Percentiles rank a stretch among this genome's conserved stretches.
Conservation (phyloP, 92 coral and sea anemone genomes). For the Zoanthus gigantus region DNA sequence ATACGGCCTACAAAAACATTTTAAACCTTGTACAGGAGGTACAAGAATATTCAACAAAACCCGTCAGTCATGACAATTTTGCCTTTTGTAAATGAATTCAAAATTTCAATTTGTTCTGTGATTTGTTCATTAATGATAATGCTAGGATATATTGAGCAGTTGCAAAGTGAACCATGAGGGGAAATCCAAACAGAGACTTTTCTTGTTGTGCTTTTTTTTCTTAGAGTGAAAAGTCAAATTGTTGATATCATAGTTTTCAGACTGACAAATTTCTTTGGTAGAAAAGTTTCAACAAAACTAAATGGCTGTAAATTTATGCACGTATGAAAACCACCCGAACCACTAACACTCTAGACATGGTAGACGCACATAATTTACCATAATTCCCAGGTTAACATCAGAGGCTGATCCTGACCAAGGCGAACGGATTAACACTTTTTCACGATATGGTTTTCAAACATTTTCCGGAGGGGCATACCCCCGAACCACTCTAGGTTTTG, state of each 20-base stretch:
- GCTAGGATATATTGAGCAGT: slow-evolving; percentile 58
- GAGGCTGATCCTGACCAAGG: too few relatives aligned
- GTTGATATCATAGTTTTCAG: slow-evolving; percentile 64
- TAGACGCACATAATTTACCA: slow-evolving; percentile 58
- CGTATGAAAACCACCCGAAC: not conserved
- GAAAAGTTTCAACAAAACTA: slow-evolving; percentile 54
- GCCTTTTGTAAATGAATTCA: slow-evolving; percentile 54
- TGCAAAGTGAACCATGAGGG: slow-evolving; percentile 56
- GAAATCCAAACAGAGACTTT: slow-evolving; percentile 65
- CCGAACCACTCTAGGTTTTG: too few relatives aligned
- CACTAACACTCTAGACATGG: slow-evolving; percentile 21
- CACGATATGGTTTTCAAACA: too few relatives aligned
- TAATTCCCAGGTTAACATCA: slow-evolving; percentile 41
- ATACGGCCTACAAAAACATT: too few relatives aligned
- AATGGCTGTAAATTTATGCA: slow-evolving; percentile 28
- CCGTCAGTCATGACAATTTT: slow-evolving; percentile 57
- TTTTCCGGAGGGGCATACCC: too few relatives aligned
- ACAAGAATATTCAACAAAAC: not conserved
- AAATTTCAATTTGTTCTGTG: slow-evolving; percentile 51
- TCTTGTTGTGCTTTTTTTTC: slow-evolving; percentile 61
- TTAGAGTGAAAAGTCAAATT: slow-evolving; percentile 58
- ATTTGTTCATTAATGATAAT: slow-evolving; percentile 64
- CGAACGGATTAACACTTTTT: too few relatives aligned
- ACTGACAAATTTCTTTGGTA: slow-evolving; percentile 61
- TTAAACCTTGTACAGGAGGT: too few relatives aligned